Conservation (phyloP, 2,113 vertebrate species). For the Zosterops lateralis region DNA sequence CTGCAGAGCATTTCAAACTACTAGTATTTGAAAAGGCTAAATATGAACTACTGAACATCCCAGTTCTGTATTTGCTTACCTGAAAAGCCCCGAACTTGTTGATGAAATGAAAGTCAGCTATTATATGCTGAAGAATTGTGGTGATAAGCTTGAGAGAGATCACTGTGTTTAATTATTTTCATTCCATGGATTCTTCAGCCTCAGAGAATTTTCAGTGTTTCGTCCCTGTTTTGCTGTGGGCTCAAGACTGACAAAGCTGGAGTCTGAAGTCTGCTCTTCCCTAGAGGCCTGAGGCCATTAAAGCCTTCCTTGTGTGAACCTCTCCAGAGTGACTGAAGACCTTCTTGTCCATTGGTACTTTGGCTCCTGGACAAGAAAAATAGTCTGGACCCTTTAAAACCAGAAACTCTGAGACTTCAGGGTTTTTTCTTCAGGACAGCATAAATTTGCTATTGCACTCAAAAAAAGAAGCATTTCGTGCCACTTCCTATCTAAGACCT, state of each 20-base stretch:
- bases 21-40: background rate
- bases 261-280: background rate
- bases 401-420: background rate
- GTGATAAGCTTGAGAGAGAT: background rate
- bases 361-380: background rate
- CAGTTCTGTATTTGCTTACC: background rate
- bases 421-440: background rate
- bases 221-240: background rate
- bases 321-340: background rate
- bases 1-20: background rate
- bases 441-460: background rate
- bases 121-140: background rate
- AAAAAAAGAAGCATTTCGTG: background rate
- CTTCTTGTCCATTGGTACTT: background rate
- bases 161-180: background rate
- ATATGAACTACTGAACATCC: background rate
- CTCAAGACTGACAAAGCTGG: background rate
- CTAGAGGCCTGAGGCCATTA: background rate
- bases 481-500: background rate
- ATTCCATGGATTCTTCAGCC: conserved; percentile 1
- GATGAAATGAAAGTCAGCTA: background rate
- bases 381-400: background rate
- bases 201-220: background rate
- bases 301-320: background rate
- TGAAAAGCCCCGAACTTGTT: background rate